Evolutionary conservation across 2,888 invertebrate genomes (phyloP), one percentile per base, ranked within the genome.

Genomic region (Drosophila rubida): DNA sequence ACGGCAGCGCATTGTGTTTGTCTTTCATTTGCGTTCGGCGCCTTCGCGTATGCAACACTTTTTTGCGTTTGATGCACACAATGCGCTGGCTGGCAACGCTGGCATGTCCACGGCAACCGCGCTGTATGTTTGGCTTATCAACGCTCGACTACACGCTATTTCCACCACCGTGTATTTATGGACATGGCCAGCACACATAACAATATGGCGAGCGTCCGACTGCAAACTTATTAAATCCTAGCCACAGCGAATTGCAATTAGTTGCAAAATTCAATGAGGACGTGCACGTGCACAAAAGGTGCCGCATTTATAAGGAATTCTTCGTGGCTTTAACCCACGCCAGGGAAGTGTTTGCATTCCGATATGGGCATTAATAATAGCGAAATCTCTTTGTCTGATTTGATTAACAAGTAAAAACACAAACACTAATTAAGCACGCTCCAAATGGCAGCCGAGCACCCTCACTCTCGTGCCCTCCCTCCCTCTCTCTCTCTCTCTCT

Each of bases 21-120:
- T 37, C 81, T 84, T 83, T 81, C 84, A 81, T 81, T 81, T 81
- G 80, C 75, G 80, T 75, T 67, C 62, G 41, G 35, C 87, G 84
- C 80, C 80, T 84, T 67, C 58, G 64, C 68, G 78, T 41, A 65
- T 67, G 46, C 66, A 64, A 60, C 57, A 66, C 51, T 58, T 67
- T 78, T 75, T 48, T 45, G 16, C 75, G 61, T 64, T 72, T 70
- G 22, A 61, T 25, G 49, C 14, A 30, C 49, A 46, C 44, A 27
- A 35, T 58, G 55, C 27, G 25, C 19, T 27, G 35, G 27, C 11
- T 30, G 30, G 30, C 30, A 30, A 11, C 30, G 32, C 13, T 30
- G 58, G 13, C 19, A 53, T 13, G 11, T 5, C 6, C 39, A 67
- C 14, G 6, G 11, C 22, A 16, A 11, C 22, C 53, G 25, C 25